Conservation (phyloP, 2,888 invertebrate genomes). For the Ophion costatus region DNA sequence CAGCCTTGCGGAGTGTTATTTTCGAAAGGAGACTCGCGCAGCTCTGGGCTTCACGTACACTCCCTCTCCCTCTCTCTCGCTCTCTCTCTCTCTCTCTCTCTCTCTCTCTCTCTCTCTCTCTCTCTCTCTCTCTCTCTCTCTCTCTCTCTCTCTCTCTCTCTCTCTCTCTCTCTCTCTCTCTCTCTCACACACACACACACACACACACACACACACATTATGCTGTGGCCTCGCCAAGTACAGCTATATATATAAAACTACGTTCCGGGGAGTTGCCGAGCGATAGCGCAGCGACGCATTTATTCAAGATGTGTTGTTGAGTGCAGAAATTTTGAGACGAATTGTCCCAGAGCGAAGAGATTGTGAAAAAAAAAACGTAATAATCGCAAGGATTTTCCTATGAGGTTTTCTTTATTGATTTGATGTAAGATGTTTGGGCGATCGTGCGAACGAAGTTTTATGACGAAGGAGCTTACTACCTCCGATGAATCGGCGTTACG, state of each 20-base stretch:
- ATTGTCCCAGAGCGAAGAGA: not conserved
- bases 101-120: not conserved
- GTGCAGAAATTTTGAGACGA: not conserved
- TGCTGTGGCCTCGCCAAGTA: constrained; percentile 49
- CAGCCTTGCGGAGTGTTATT: constrained; percentile 82
- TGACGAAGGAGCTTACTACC: constrained; percentile 6
- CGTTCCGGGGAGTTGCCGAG: constrained; percentile 27
- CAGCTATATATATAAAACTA: constrained; percentile 47
- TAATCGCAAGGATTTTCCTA: not conserved
- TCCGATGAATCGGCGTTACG: constrained; percentile 20
- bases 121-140: not conserved
- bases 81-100: not conserved
- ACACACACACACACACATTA: constrained; percentile 8
- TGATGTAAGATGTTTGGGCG: no score
- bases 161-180: not conserved
- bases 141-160: not conserved
- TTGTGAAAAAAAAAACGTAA: not conserved
- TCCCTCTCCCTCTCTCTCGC: not conserved
- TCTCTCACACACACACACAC: not conserved
- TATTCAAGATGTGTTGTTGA: not conserved
- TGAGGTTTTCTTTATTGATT: no score
- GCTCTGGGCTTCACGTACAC: constrained; percentile 56
- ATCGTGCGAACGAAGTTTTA: not conserved
- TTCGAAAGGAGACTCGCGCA: constrained; percentile 81
- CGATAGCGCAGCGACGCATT: constrained; percentile 8